Evolutionary conservation across 2,888 invertebrate genomes (phyloP), one percentile per base, ranked within the genome.

Genomic region (Pyralis farinalis): DNA sequence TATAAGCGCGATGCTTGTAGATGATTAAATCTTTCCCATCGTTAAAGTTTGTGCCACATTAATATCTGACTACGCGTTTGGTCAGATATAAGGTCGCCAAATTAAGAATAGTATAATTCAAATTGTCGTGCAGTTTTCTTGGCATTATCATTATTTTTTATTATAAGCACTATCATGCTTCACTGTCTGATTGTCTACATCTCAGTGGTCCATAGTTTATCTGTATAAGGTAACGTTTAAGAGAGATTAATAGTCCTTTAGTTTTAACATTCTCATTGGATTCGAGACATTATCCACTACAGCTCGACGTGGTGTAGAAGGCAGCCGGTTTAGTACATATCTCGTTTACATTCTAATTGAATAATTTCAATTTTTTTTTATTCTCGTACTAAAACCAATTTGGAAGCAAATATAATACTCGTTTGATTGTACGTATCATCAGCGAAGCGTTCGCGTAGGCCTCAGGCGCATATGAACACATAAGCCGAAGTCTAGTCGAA

Each of bases 181-280:
- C 12, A 35, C 27, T 11, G 32, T n/a, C 9, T 16, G 27, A 6
- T 7, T 12, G 35, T 27, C 34, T 12, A 11, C 27, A 25, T 11
- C 25, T 25, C 25, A 8, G 35, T 35, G 35, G 27, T 34, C 22
- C 11, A 34, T 35, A 35, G 35, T 25, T 12, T 35, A 27, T 12
- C 35, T 35, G 6, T 27, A 22, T 34, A 34, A 21, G 25, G 34
- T 34, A 34, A 35, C 12, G 34, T 35, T 35, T 27, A 28, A 27
- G 27, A 12, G 27, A 35, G 27, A 35, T 35, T 27, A 35, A 35
- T 35, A 35, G 35, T 27, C 35, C 11, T 27, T 27, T 3, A 11
- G 35, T 35, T 35, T 35, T 35, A 35, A 35, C 35, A 27, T 35
- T 27, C 35, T 35, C 35, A 12, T 35, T 35, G 35, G 27, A 25